Conservation (phyloP, 2,797 vertebrate species). For the Characodon lateralis region DNA sequence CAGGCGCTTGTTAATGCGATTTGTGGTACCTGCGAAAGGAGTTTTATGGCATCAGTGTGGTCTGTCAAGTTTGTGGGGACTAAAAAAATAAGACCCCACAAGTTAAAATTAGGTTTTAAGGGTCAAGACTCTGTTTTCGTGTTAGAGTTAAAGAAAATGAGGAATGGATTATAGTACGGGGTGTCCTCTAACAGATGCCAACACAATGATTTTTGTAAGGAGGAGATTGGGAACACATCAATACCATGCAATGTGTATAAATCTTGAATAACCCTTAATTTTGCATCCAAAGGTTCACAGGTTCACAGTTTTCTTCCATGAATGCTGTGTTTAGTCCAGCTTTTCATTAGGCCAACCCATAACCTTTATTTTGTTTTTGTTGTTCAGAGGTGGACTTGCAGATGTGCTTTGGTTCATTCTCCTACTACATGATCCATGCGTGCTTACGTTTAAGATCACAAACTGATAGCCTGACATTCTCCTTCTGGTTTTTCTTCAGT, state of each 20-base stretch:
- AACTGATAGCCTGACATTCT: neutral
- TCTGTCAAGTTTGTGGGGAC: neutral
- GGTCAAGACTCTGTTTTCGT: neutral
- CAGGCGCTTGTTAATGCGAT: neutral
- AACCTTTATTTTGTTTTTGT: neutral
- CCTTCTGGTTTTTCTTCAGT: neutral
- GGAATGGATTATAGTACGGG: neutral
- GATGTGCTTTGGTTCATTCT: neutral
- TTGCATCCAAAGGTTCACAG: neutral
- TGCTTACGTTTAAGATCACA: neutral
- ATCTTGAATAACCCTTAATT: neutral
- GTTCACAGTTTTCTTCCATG: neutral
- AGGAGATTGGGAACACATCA: slow-evolving; percentile 45
- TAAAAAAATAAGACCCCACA: neutral
- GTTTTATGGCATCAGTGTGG: neutral
- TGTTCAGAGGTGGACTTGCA: neutral
- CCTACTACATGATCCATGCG: neutral
- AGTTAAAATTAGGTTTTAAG: neutral
- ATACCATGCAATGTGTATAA: slow-evolving; percentile 19
- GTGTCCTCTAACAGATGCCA: neutral
- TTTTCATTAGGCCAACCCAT: neutral
- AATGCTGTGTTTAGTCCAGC: neutral
- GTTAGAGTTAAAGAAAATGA: neutral
- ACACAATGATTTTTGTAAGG: neutral
- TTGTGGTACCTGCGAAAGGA: neutral